These are phyloP conservation scores for Psittacula cyanocephala DNA, from an alignment of 2,113 vertebrate genomes.

Conservation along the genomic window DNA sequence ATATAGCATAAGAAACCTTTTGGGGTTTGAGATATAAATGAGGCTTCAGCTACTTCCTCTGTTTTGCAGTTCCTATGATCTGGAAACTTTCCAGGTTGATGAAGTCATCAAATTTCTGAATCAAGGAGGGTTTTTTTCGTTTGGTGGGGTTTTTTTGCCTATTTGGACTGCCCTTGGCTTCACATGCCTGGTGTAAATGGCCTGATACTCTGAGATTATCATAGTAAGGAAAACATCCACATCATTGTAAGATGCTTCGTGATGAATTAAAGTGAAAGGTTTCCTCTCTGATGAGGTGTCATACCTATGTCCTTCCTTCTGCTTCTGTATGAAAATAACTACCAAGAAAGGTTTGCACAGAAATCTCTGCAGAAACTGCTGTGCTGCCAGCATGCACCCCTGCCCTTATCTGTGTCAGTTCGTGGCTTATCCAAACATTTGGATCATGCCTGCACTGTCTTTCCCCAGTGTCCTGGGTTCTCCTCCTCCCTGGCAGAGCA, in stretches of 20 bases:
- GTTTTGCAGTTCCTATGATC: not conserved
- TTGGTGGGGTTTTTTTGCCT: not conserved
- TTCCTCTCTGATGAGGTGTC: not conserved
- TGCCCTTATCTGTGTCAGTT: not conserved
- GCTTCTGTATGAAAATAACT: not conserved
- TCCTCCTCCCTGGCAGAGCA: too few relatives aligned
- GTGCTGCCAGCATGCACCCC: not conserved
- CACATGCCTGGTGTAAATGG: not conserved
- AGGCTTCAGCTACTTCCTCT: not conserved
- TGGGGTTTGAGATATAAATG: not conserved
- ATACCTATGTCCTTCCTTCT: not conserved
- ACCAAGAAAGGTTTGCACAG: not conserved
- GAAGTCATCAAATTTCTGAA: constrained; percentile 18
- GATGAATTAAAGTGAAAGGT: not conserved
- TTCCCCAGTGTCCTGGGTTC: not conserved
- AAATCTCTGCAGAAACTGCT: not conserved
- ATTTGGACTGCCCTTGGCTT: not conserved
- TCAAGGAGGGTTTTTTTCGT: not conserved
- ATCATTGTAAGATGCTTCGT: not conserved
- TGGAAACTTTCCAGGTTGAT: not conserved
- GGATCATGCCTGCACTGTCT: not conserved
- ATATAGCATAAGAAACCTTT: not conserved
- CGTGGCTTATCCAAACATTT: not conserved
- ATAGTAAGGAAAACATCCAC: not conserved
- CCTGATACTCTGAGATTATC: not conserved